phyloP scores from a whole-genome alignment of 2,797 vertebrate species.

The Tiaroga cobitis region DNA sequence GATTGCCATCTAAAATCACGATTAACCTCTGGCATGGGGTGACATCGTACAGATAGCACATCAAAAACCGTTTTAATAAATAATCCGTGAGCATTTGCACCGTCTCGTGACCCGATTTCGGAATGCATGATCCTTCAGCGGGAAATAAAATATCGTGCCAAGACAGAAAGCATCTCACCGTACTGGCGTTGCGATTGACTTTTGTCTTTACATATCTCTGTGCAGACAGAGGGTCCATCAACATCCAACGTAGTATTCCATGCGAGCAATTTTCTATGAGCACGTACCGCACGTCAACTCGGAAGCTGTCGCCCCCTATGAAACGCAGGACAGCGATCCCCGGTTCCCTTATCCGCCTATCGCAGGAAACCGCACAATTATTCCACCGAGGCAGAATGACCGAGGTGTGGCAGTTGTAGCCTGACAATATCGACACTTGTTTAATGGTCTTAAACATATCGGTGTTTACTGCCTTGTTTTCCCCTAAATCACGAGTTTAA shows the following conservation, averaged over 20 bases:
- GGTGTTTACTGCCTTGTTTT: neutral
- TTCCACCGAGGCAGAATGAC: neutral
- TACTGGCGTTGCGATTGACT: neutral
- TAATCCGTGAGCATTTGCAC: constrained; percentile 33
- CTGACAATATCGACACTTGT: neutral
- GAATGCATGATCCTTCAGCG: constrained; percentile 3
- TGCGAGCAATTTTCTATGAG: constrained; percentile 36
- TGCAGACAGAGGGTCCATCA: neutral
- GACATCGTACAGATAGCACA: neutral
- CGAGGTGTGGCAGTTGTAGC: constrained; percentile 26
- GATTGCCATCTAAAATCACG: neutral
- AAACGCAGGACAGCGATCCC: constrained; percentile 11
- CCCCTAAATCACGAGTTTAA: neutral
- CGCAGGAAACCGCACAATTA: constrained; percentile 1
- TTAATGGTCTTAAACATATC: neutral
- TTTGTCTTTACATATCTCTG: constrained; percentile 19
- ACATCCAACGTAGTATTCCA: constrained; percentile 50
- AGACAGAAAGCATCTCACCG: constrained; percentile 42
- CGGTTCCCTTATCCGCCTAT: constrained; percentile 24
- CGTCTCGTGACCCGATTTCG: constrained; percentile 42
- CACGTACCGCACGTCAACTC: constrained; percentile 63
- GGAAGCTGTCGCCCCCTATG: constrained; percentile 46
- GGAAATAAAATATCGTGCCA: neutral
- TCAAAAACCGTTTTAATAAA: neutral
- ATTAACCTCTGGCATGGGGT: neutral